Conservation (phyloP, 2,797 vertebrate genomes). For the Hyperoplus immaculatus region DNA sequence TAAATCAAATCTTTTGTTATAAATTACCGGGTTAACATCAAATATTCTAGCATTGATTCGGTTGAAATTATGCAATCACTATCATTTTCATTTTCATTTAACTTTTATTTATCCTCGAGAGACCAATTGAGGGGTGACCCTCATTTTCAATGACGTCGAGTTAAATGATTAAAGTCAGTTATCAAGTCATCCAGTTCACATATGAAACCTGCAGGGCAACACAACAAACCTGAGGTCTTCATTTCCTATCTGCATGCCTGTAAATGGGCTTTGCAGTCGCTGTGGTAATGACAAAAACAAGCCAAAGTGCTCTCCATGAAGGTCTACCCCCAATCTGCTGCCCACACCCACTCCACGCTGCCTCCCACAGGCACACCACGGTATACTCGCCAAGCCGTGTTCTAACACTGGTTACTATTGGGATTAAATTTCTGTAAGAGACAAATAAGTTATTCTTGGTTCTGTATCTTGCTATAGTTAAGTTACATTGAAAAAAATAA, state of each 20-base stretch:
- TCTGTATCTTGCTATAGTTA: not conserved
- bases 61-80: not conserved
- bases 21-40: constrained; percentile 1
- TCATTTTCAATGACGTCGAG: no score
- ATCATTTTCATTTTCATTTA: no score
- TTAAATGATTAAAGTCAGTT: constrained; percentile 9
- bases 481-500: not conserved
- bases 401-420: not conserved
- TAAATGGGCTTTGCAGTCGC: constrained; percentile 52
- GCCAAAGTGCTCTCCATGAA: constrained; percentile 66
- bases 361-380: constrained; percentile 59
- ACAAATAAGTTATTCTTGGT: constrained; percentile 3
- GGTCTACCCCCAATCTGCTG: constrained; percentile 52
- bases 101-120: no score
- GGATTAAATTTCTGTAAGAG: constrained; percentile 16
- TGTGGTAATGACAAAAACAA: constrained; percentile 63
- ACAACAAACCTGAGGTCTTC: constrained; percentile 45
- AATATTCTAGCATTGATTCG: not conserved
- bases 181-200: constrained; percentile 26
- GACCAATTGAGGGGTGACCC: no score
- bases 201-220: constrained; percentile 22
- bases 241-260: constrained; percentile 41
- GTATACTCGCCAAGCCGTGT: constrained; percentile 14
- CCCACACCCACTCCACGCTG: constrained; percentile 60
- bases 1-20: constrained; percentile 2